Base-by-base conservation (phyloP, 2,888 invertebrate species). In the Laspeyria flexula region DNA sequence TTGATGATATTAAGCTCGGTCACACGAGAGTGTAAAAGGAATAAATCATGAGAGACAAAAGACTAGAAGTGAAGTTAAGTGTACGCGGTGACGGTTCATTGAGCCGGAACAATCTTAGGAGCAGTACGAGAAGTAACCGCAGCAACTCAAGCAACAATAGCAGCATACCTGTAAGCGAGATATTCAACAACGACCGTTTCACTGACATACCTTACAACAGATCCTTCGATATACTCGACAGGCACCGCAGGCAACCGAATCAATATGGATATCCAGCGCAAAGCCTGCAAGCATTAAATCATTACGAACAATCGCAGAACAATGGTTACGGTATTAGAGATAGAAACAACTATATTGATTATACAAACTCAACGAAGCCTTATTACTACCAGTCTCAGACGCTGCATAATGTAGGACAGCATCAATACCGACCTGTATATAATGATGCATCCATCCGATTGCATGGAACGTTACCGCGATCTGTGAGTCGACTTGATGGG, bases 11-110 rank as follows among this genome's bases (percentile, higher is more conserved):
- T 53, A 40, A 56, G 21, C 43, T 38, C 37, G 51, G 67, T 55
- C 57, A 64, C 59, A 65, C 56, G 65, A 48, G 43, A 70, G 61
- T 71, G 65, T 62, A 65, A 64, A 54, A 55, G 39, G 56, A 55
- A 65, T 35, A 57, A 67, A 87, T 56, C 56, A 92, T 92, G 92
- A 92, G 85, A 82, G 87, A 92, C 67, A 90, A 89, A 80, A 88
- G 90, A 81, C 75, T 92, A 25, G 86, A 93, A 83, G 77, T 93
- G 48, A 93, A 85, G 62, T 71, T 93, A 54, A 92, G 90, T 71
- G 92, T 93, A 49, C 87, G 90, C 30, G 91, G 92, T 30, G 93
- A 92, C 55, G 89, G 91, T 59, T 89, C 92, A 42, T 66, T 92
- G 56, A 84, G 81, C 53, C 81, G 92, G 35, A 86, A 86, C 71